Evolutionary conservation across 1,140 invertebrate species (phyloP).

Genomic region (Pectinophora gossypiella): DNA sequence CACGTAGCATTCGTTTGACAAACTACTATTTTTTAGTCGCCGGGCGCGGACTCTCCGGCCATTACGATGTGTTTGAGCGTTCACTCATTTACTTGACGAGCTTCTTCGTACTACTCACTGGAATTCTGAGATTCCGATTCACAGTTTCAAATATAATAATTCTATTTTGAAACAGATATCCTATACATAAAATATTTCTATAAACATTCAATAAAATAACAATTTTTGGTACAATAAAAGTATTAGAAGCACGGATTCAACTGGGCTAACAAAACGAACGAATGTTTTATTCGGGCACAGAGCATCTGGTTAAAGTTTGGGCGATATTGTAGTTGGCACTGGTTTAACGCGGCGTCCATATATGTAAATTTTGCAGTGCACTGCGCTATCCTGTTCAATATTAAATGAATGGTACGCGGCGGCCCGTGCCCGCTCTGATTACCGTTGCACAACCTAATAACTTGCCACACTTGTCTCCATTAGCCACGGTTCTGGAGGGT

Average conservation of each 20-base stretch:
- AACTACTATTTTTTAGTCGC: conserved; percentile 6
- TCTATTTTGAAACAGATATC: too few species aligned
- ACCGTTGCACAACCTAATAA: conserved; percentile 30
- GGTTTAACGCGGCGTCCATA: conserved; percentile 10
- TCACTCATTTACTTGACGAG: too few species aligned
- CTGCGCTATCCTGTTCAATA: conserved; percentile 35
- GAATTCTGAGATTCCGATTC: too few species aligned
- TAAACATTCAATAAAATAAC: too few species aligned
- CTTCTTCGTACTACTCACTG: too few species aligned
- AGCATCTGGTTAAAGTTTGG: not conserved
- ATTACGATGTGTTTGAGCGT: too few species aligned
- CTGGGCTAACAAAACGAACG: too few species aligned
- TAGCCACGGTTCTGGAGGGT: conserved; percentile 7
- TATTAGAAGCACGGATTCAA: too few species aligned
- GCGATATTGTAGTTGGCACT: conserved; percentile 18
- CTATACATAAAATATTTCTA: too few species aligned
- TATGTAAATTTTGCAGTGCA: conserved; percentile 21
- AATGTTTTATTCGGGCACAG: not conserved
- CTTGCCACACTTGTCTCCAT: conserved; percentile 27
- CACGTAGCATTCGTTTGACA: conserved; percentile 7
- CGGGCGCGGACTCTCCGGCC: too few species aligned
- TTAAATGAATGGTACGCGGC: conserved; percentile 36
- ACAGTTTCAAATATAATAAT: too few species aligned
- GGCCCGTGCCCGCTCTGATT: conserved; percentile 32
- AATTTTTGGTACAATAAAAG: too few species aligned